Base-by-base conservation (phyloP, 2,888 invertebrate species). In the Hartigia nigra region DNA sequence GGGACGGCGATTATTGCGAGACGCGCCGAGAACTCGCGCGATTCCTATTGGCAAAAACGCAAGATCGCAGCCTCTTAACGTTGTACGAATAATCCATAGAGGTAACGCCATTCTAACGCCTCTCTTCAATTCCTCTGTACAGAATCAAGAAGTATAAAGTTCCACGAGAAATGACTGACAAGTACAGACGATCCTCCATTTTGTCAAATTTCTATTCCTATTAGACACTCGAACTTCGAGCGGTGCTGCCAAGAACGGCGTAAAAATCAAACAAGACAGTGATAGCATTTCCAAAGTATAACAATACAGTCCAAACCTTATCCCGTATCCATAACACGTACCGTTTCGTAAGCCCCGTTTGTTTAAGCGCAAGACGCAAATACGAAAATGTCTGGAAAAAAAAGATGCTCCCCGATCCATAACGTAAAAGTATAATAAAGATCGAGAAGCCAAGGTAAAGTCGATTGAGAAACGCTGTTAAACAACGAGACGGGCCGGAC, bases 391-490 rank as follows among this genome's bases (percentile, higher is more conserved):
- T 23, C 0, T 2, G 14, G n/a, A n/a, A 55, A 55, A 55, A 23
- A 55, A 23, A 23, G 4, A 55, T 55, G 39, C 72, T 72, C 72
- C 31, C 72, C 72, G 14, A 72, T 72, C 72, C 72, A 72, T 34
- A 32, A 72, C 70, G 23, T 55, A 70, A 75, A 36, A 72, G 70
- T 55, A 79, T 74, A 72, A 79, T 70, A 76, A 79, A 79, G 78
- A 79, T 76, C 76, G 74, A 74, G 70, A 31, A 32, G 72, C 72
- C 39, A 55, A 72, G 72, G 72, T 78, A 75, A 72, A 72, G 78
- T 35, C 81, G 87, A 90, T 90, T 90, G 90, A 90, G 90, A 91
- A 89, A 90, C 90, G 86, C 90, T 90, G 90, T 85, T 85, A 84
- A 82, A 81, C 83, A 88, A 86, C 87, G 90, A 89, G 88, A 89